Evolutionary conservation across 2,888 invertebrate species (phyloP).

Genomic region (Leucozona laternaria): DNA sequence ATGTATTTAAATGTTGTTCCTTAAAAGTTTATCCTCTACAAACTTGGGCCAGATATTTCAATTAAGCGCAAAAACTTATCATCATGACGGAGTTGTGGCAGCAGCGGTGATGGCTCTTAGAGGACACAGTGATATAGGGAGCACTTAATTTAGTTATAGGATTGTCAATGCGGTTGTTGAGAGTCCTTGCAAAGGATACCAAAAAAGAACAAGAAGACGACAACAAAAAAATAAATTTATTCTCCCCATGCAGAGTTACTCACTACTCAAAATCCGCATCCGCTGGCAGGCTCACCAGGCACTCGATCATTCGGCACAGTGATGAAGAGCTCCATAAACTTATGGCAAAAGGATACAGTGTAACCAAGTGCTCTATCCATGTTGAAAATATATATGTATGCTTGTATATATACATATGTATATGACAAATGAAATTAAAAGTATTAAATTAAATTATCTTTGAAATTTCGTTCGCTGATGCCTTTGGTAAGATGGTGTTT

Average conservation of each 20-base stretch:
- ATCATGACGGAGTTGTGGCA: slow-evolving; percentile 23
- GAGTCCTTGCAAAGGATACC: slow-evolving; percentile 38
- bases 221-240: slow-evolving; percentile 19
- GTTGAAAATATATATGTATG: slow-evolving; percentile 9
- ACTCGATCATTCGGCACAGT: slow-evolving; percentile 47
- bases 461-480: slow-evolving; percentile 44
- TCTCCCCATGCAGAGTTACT: background rate
- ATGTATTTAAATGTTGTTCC: slow-evolving; percentile 73
- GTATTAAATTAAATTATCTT: slow-evolving; percentile 67
- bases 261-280: background rate
- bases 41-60: slow-evolving; percentile 74
- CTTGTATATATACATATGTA: background rate
- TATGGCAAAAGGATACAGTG: slow-evolving; percentile 55
- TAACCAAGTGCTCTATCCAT: slow-evolving; percentile 46
- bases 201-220: slow-evolving; percentile 17
- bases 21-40: slow-evolving; percentile 72
- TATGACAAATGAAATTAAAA: slow-evolving; percentile 69
- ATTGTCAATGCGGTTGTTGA: slow-evolving; percentile 64
- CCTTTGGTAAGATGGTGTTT: slow-evolving; percentile 25
- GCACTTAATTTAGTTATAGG: slow-evolving; percentile 68
- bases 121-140: slow-evolving; percentile 10
- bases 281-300: slow-evolving; percentile 31
- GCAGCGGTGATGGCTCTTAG: background rate
- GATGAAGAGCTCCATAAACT: slow-evolving; percentile 43
- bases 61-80: slow-evolving; percentile 72